Base-by-base conservation (phyloP, 2,113 vertebrate genomes). In the Capreolus pygargus region DNA sequence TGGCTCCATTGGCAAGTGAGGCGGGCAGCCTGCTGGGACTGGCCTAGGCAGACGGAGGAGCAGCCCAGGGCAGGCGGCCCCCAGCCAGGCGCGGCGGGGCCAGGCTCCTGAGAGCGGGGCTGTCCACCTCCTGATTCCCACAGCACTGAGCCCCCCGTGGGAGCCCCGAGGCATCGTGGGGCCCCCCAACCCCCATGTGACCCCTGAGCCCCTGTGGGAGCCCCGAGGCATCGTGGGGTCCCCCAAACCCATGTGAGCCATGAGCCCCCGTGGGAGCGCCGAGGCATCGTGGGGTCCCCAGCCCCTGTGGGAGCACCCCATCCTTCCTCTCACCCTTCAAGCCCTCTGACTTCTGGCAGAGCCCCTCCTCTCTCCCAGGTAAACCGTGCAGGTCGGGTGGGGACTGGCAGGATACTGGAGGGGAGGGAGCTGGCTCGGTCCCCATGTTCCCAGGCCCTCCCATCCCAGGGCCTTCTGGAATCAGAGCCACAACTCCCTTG, bases 1-100 rank as follows among this genome's bases (percentile, higher is more conserved):
- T 99, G 98, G 98, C 91, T 98, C 95, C 52, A 0, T 98, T 99
- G 98, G 98, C 98, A 99, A 98, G 98, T 84, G 89, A 64, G 8
- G 78, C 28, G 15, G 86, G 96, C 33, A 39, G 93, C 70, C 79
- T 52, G 82, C 82, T 54, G 95, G 92, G 95, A 84, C 67, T 45
- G 91, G 94, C 83, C 82, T 43, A 88, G 89, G 47, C 70, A n/a
- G 64, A 60, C 5, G 3, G 45, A 84, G 90, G 89, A 64, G 95
- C 78, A 58, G 43, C 43, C 28, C 1, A 1, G 27, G 89, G 25
- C 47, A 25, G 50, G 64, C 85, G 16, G 60, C 33, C 64, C 30
- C 85, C n/a, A 2, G 28, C 45, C 57, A 9, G 1, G 30, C 7
- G 13, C 12, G 11, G 3, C 7, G n/a, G 45, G 12, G 15, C 27